Evolutionary conservation across 1,140 invertebrate species (phyloP).

Genomic region (Frieseomelitta varia): DNA sequence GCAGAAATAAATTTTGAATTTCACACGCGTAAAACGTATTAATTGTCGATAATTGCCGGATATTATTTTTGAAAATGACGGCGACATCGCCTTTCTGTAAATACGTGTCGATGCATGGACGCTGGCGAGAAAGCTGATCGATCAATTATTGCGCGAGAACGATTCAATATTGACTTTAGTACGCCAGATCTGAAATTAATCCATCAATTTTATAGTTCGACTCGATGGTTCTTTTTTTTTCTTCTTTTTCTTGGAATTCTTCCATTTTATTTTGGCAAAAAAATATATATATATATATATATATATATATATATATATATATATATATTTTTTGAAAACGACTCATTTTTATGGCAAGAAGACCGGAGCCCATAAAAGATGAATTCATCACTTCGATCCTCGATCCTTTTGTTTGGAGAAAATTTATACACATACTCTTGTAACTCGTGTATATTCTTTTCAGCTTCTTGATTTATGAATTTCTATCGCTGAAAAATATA

Average conservation of each 20-base stretch:
- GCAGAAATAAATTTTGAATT: too few relatives aligned
- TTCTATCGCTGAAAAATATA: neutral
- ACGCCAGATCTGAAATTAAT: neutral
- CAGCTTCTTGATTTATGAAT: neutral
- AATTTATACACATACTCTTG: neutral
- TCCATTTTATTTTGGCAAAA: too few relatives aligned
- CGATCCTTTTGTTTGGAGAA: neutral
- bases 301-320: too few relatives aligned
- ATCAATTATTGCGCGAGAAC: neutral
- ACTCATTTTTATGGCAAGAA: neutral
- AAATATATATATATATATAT: too few relatives aligned
- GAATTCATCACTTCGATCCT: neutral
- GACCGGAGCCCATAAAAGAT: neutral
- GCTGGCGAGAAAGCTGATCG: neutral
- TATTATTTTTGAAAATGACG: constrained; percentile 32
- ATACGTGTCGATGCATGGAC: neutral
- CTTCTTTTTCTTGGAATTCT: neutral
- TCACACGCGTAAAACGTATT: too few relatives aligned
- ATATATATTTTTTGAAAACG: too few relatives aligned
- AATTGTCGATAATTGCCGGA: constrained; percentile 31
- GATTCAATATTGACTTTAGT: neutral
- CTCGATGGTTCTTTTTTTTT: neutral
- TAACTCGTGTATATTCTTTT: too few relatives aligned
- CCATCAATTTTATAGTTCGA: neutral
- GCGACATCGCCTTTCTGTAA: neutral